Conservation (phyloP, 1,140 invertebrate genomes). For the Neodiprion fabricii region DNA sequence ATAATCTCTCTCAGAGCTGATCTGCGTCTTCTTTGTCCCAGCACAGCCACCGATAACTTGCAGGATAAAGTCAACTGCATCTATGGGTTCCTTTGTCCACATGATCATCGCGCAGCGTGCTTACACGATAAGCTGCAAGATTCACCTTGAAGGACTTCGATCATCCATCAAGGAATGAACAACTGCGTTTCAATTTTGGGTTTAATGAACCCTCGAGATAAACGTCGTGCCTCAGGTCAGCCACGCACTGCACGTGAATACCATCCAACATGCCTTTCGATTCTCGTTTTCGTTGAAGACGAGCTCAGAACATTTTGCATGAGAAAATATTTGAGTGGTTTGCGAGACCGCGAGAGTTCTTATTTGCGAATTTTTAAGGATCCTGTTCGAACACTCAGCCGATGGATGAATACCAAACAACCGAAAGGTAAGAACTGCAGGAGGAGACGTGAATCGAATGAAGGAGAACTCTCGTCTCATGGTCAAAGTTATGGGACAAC, state of each 20-base stretch:
- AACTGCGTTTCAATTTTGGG: slow-evolving; percentile 76
- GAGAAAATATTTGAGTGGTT: slow-evolving; percentile 74
- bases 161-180: slow-evolving; percentile 80
- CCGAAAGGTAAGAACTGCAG: background rate
- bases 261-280: slow-evolving; percentile 74
- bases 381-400: slow-evolving; percentile 18
- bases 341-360: slow-evolving; percentile 82
- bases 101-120: slow-evolving; percentile 83
- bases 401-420: background rate
- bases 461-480: background rate
- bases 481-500: no score
- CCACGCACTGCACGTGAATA: slow-evolving; percentile 75
- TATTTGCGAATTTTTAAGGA: slow-evolving; percentile 63
- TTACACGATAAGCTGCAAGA: slow-evolving; percentile 84
- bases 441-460: background rate
- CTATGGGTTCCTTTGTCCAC: slow-evolving; percentile 82
- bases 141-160: slow-evolving; percentile 69
- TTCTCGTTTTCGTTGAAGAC: slow-evolving; percentile 80
- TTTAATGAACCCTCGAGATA: slow-evolving; percentile 69
- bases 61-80: slow-evolving; percentile 81
- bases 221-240: slow-evolving; percentile 71
- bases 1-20: slow-evolving; percentile 77
- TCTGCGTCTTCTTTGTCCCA: slow-evolving; percentile 81
- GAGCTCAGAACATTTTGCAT: slow-evolving; percentile 76
- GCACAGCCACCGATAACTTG: slow-evolving; percentile 70